Conservation (phyloP, 2,113 vertebrate species). For the Mellivora capensis region DNA sequence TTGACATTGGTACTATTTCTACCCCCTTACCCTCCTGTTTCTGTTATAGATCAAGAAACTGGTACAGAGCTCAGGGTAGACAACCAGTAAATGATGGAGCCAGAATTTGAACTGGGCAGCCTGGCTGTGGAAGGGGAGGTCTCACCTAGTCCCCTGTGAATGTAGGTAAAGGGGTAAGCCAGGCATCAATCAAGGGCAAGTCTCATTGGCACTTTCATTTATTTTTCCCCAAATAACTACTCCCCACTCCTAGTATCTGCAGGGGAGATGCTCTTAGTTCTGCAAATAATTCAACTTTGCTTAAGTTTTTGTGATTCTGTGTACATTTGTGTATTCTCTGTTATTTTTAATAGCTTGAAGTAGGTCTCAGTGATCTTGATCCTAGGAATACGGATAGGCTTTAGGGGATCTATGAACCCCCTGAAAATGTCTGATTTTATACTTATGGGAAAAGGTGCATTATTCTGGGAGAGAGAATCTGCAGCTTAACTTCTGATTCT, state of each 20-base stretch:
- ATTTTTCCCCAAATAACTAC: not conserved
- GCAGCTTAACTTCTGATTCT: not conserved
- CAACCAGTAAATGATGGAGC: not conserved
- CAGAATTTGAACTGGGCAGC: not conserved
- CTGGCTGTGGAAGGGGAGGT: not conserved
- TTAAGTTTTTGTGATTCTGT: conserved; percentile 1
- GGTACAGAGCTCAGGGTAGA: not conserved
- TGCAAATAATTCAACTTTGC: not conserved
- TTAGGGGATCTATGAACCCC: not conserved
- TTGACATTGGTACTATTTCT: not conserved
- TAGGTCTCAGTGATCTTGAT: not conserved
- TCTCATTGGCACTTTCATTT: not conserved
- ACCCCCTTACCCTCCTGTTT: not conserved
- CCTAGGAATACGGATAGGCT: not conserved
- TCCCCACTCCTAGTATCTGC: not conserved
- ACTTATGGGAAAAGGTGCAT: not conserved
- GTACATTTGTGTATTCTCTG: not conserved
- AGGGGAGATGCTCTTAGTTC: not conserved
- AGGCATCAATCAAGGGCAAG: not conserved
- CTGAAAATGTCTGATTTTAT: not conserved
- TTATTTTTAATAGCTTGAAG: not conserved
- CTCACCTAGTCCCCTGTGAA: not conserved
- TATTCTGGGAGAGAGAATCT: not conserved
- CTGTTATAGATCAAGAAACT: not conserved
- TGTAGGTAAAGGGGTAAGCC: not conserved